Conservation (phyloP, 2,113 vertebrate species). For the Syrmaticus mikado region DNA sequence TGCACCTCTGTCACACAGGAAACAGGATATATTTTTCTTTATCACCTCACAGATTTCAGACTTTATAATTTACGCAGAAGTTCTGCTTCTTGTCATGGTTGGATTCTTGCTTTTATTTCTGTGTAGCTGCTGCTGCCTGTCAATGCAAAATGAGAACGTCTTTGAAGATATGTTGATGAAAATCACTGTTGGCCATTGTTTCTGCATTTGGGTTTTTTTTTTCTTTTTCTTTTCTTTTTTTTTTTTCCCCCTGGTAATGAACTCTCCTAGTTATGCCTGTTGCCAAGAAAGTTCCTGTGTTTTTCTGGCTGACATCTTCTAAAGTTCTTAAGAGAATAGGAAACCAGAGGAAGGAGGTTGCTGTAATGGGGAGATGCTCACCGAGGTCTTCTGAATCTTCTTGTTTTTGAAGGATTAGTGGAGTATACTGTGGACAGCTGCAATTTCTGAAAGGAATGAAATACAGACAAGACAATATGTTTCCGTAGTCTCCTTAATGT, state of each 20-base stretch:
- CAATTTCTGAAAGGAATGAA: not conserved
- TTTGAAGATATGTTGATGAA: not conserved
- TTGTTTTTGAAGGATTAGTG: not conserved
- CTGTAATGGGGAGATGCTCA: accelerated
- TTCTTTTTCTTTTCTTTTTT: too few relatives aligned
- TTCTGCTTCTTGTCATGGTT: not conserved
- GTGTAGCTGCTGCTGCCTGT: not conserved
- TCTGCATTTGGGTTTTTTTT: not conserved
- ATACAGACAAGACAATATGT: not conserved
- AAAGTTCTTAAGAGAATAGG: not conserved
- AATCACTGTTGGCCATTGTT: not conserved
- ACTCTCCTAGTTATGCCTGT: not conserved
- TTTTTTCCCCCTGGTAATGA: not conserved
- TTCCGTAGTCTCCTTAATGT: not conserved
- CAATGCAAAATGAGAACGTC: not conserved
- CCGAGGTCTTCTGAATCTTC: not conserved
- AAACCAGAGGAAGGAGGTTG: accelerated
- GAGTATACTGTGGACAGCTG: not conserved
- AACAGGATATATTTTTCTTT: not conserved
- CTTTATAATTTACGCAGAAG: not conserved
- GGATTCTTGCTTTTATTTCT: constrained; percentile 8
- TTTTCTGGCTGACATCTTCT: not conserved
- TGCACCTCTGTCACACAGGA: not conserved
- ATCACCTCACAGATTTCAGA: not conserved
- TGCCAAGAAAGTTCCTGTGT: not conserved